phyloP scores from a whole-genome alignment of 2,797 vertebrate genomes.

The Knipowitschia caucasica region DNA sequence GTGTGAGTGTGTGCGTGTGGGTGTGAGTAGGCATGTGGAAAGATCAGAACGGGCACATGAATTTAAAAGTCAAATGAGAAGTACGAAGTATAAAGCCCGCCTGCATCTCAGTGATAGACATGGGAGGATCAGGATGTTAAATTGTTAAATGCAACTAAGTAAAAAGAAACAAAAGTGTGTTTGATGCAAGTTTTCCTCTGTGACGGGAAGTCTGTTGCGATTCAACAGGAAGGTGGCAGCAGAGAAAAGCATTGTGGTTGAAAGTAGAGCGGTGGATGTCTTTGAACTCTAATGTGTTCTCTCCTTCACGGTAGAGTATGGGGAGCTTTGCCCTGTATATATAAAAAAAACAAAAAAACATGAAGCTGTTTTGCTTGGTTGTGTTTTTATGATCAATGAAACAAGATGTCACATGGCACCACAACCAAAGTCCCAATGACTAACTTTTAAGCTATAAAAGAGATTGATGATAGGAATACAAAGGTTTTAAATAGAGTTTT shows the following conservation, averaged over 20 bases:
- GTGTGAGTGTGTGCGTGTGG: background rate
- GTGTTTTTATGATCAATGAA: no score
- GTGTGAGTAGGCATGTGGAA: slow-evolving; percentile 38
- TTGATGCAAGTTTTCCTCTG: slow-evolving; percentile 10
- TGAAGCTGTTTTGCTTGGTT: no score
- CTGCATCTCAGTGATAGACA: slow-evolving; percentile 22
- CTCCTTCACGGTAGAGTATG: slow-evolving; percentile 12
- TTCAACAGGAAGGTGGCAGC: slow-evolving; percentile 55
- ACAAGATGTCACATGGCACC: no score
- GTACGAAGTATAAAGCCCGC: slow-evolving; percentile 41
- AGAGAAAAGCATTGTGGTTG: slow-evolving; percentile 21
- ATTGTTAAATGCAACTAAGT: slow-evolving; percentile 3
- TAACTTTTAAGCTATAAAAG: no score
- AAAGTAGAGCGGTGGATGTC: background rate
- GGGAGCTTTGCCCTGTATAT: no score
- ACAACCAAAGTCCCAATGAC: no score
- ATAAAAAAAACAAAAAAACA: no score
- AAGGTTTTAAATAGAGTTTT: no score
- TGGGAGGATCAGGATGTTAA: slow-evolving; percentile 4
- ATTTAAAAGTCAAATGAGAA: slow-evolving; percentile 67
- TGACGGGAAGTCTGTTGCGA: slow-evolving; percentile 45
- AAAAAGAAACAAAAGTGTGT: background rate
- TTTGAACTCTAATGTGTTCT: slow-evolving; percentile 29
- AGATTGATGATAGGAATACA: no score
- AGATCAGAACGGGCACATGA: slow-evolving; percentile 41